phyloP scores from a whole-genome alignment of 2,113 vertebrate species.

The Mola mola region DNA sequence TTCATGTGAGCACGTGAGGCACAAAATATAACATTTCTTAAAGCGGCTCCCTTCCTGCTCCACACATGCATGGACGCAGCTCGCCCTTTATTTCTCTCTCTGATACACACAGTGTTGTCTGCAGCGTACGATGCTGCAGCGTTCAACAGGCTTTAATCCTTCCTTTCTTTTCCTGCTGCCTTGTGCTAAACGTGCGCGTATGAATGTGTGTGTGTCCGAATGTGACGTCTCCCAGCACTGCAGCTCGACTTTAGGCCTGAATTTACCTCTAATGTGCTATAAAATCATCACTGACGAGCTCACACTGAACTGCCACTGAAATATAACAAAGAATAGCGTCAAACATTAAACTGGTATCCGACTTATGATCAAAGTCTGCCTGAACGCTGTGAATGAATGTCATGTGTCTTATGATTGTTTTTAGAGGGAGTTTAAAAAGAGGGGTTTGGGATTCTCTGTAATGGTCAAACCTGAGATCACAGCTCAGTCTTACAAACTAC shows the following conservation, averaged over 20 bases:
- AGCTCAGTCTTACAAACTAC: slow-evolving; percentile 18
- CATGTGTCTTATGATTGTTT: too few relatives aligned
- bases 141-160: slow-evolving; percentile 46
- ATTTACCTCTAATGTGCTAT: slow-evolving; percentile 7
- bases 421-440: background rate
- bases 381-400: too few relatives aligned
- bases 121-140: slow-evolving; percentile 23
- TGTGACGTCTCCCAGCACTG: background rate
- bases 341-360: too few relatives aligned
- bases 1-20: slow-evolving; percentile 35
- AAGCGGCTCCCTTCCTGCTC: slow-evolving; percentile 13
- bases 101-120: slow-evolving; percentile 9
- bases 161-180: slow-evolving; percentile 8
- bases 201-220: background rate
- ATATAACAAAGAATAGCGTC: too few relatives aligned
- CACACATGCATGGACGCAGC: slow-evolving; percentile 25
- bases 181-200: background rate
- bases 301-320: too few relatives aligned
- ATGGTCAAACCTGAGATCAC: background rate
- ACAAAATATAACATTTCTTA: slow-evolving; percentile 6
- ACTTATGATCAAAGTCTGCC: too few relatives aligned
- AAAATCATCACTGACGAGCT: too few relatives aligned
- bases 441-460: background rate
- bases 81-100: slow-evolving; percentile 4
- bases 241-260: background rate